phyloP scores from a whole-genome alignment of 92 coral and sea anemone species.

The Palythoa grandiflora region DNA sequence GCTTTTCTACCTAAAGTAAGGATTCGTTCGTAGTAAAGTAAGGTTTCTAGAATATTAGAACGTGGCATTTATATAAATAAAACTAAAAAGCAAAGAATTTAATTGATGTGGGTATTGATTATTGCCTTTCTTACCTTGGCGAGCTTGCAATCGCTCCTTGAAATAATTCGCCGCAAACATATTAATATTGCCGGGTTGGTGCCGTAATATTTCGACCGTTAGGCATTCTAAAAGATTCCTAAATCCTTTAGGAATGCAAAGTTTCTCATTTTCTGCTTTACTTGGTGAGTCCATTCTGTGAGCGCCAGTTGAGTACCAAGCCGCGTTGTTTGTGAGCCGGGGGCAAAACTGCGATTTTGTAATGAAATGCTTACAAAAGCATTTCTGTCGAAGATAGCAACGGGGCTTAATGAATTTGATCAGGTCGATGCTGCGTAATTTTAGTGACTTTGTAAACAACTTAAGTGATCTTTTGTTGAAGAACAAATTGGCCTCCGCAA shows the following conservation, averaged over 20 bases:
- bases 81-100: background rate
- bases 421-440: background rate
- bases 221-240: slow-evolving; percentile 88
- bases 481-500: background rate
- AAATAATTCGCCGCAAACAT: slow-evolving; percentile 92
- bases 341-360: background rate
- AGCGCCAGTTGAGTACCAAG: background rate
- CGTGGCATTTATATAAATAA: background rate
- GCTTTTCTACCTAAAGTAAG: background rate
- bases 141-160: slow-evolving; percentile 70
- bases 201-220: slow-evolving; percentile 88
- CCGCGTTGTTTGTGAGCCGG: background rate
- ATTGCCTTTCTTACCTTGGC: slow-evolving; percentile 69
- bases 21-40: background rate
- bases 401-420: background rate
- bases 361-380: slow-evolving; percentile 17
- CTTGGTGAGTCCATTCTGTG: background rate
- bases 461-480: slow-evolving; percentile 28
- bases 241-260: slow-evolving; percentile 90
- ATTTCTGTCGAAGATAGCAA: slow-evolving; percentile 35
- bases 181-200: slow-evolving; percentile 80
- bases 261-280: background rate
- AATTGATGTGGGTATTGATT: no score
- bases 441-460: slow-evolving; percentile 28
- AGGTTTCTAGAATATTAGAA: background rate